Evolutionary conservation across 2,113 vertebrate genomes (phyloP), one percentile per base, ranked within the genome.

Genomic region (Lynx canadensis): DNA sequence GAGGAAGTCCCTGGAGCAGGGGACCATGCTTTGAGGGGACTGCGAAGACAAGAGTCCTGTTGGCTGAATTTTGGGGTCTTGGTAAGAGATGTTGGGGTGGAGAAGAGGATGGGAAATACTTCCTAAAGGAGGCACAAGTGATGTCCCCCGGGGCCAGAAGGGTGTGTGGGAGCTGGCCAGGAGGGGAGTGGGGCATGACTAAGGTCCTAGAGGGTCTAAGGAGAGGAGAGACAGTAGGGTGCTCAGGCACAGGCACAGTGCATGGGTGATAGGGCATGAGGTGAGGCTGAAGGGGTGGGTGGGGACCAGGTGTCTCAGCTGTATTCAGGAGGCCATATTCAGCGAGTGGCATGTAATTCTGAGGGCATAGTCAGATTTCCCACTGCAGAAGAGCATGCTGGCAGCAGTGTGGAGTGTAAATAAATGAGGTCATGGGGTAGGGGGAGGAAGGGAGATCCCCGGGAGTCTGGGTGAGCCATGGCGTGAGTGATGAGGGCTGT

Each of bases 371-470:
- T 60, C 74, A 12, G 36, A 45, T 23, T 48, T 63, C 10, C 13
- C 19, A 21, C 3, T 29, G 18, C 79, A 41, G 84, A 73, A 31
- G 66, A 96, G 14, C 29, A n/a, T 3, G 12, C 16, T 31, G 50
- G 66, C 89, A 23, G 18, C 55, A 36, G 57, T 1, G 1, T 57
- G n/a, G 41, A 25, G 4, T 0, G 0, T 31, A 80, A 29, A 45
- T 48, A 14, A 36, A 19, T 69, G 79, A 52, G 27, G 29, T 21
- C 25, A 25, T n/a, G 12, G 33, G 9, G 71, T 23, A 9, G 14
- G 16, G 14, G 0, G 0, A 0, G 4, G 27, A 48, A 48, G 29
- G 55, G 38, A 73, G 52, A n/a, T 4, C 9, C 50, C 2, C 0
- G 16, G 74, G 65, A 55, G 4, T 27, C 66, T 33, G 38, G 4